Evolutionary conservation across 2,797 vertebrate genomes (phyloP).

Genomic region (Spinus pinus): DNA sequence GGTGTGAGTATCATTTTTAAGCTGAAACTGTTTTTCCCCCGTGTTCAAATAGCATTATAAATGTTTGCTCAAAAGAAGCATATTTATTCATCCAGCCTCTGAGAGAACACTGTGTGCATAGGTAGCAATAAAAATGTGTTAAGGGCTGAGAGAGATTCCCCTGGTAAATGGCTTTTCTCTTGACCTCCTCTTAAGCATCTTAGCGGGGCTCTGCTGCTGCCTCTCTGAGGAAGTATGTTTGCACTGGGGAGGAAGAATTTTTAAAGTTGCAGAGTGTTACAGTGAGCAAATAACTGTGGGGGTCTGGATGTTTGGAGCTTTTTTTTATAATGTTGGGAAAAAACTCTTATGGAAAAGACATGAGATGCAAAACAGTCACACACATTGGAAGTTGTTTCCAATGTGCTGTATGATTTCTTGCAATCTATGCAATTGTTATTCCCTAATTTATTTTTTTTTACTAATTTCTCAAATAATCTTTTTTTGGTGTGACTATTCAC

Average conservation of each 20-base stretch:
- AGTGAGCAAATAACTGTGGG: neutral
- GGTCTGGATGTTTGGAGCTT: neutral
- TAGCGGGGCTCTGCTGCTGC: neutral
- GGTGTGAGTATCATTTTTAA: conserved; percentile 49
- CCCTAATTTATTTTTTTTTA: neutral
- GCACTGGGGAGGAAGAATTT: conserved; percentile 36
- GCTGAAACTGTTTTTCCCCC: neutral
- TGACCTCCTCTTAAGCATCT: conserved; percentile 56
- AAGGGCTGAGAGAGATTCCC: conserved; percentile 32
- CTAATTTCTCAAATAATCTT: neutral
- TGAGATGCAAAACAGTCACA: neutral
- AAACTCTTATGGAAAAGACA: neutral
- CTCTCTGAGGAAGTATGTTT: conserved; percentile 39
- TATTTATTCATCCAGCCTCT: conserved; percentile 45
- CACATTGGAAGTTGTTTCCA: neutral
- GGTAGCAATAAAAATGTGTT: conserved; percentile 54
- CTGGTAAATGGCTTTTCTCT: conserved; percentile 46
- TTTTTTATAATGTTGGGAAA: neutral
- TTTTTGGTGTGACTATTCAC: accelerated
- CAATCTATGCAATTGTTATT: neutral
- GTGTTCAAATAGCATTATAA: conserved; percentile 15
- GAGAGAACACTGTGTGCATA: conserved; percentile 33
- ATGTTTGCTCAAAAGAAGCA: conserved; percentile 50
- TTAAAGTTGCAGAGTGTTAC: conserved; percentile 20
- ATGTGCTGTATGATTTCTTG: neutral